A percentile compares a stretch with the other conserved stretches of the same genome.
Evolutionary conservation across 2,888 invertebrate species (phyloP).

Genomic region (Ametastegia equiseti): DNA sequence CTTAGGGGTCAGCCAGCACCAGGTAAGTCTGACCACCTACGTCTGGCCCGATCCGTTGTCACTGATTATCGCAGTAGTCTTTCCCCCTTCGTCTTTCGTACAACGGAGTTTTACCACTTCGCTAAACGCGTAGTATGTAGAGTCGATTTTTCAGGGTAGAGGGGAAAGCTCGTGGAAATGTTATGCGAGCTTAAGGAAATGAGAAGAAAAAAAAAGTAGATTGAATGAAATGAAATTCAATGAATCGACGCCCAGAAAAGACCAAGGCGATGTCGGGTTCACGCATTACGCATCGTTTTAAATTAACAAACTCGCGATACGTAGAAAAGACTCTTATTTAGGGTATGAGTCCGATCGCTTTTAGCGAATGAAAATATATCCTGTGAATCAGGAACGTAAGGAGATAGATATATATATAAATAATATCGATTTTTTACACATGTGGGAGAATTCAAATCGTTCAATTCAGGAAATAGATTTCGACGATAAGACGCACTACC

Average conservation of each 20-base stretch:
- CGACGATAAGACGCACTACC: no score
- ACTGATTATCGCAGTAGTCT: not conserved
- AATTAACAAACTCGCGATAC: not conserved
- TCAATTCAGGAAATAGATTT: no score
- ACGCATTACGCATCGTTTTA: slow-evolving; percentile 28
- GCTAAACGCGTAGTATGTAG: not conserved
- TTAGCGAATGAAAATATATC: no score
- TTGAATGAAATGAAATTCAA: not conserved
- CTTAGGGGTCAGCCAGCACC: slow-evolving; percentile 17
- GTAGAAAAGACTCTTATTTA: not conserved
- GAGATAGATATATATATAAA: no score
- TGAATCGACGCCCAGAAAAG: not conserved
- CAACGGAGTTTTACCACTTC: slow-evolving; percentile 12
- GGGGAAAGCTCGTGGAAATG: not conserved
- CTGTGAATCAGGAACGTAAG: no score
- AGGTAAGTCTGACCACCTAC: slow-evolving; percentile 25
- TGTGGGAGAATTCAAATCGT: no score
- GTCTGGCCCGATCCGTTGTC: not conserved
- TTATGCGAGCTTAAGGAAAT: not conserved
- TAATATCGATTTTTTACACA: no score
- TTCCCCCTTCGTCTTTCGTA: not conserved
- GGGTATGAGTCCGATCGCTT: no score
- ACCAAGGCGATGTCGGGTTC: no score
- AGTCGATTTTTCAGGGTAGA: not conserved
- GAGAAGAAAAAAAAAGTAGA: not conserved